Base-by-base conservation (phyloP, 2,113 vertebrate genomes). In the Plecturocebus donacophilus region DNA sequence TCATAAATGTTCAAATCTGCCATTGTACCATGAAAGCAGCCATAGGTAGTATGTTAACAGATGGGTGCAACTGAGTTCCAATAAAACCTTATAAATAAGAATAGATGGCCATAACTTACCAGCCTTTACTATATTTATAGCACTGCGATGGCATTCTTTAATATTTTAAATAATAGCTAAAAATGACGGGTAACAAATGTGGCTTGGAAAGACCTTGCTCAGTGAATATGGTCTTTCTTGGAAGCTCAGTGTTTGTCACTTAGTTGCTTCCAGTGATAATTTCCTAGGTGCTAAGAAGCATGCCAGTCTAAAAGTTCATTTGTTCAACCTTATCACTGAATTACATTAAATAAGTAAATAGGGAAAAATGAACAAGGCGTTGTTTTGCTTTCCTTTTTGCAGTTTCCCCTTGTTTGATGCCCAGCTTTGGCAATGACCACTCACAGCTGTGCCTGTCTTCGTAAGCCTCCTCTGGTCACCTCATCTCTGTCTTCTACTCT, bases 71-170 rank as follows among this genome's bases (percentile, higher is more conserved):
- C 82, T 80, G 1, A 38, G 58, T 75, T 54, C 68, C 30, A 87
- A 19, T 54, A 56, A 83, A 87, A 86, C 54, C 94, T 98, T 58
- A 77, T 94, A 96, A 91, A 49, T 45, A 66, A 82, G 76, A 83
- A 32, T 32, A 92, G 58, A 82, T 23, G 42, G 32, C 58, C 38
- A 16, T 49, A 5, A 0, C 38, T 45, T 45, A 49, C 82, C 47
- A 66, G 38, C 77, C 66, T 85, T 61, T 56, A 16, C 56, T 21
- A 0, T 38, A 47, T 80, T 54, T 75, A 1, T 32, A 70, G 76
- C 52, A 77, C n/a, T 38, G 35, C 42, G 40, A 40, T 25, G 52
- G 54, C 21, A 40, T 87, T 77, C 70, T 54, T 90, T 94, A 83
- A 47, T 75, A 77, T 86, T 87, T 92, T 76, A 85, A 87, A 58